phyloP scores from a whole-genome alignment of 2,113 vertebrate species.

The Gracilinanus agilis region DNA sequence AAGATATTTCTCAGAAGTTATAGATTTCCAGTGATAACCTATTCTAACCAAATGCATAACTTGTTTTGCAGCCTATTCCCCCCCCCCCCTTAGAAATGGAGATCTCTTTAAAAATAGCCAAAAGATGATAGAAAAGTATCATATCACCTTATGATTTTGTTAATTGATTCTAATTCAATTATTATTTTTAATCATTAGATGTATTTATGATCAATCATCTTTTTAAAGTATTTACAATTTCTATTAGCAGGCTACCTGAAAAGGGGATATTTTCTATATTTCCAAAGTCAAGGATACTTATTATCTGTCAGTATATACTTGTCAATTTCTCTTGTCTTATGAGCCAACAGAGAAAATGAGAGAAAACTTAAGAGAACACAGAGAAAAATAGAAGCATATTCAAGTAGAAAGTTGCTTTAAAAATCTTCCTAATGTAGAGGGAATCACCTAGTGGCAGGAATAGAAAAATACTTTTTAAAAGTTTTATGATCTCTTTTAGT shows the following conservation, averaged over 20 bases:
- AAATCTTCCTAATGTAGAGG: conserved; percentile 64
- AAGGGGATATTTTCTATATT: not conserved
- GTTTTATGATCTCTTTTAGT: conserved; percentile 15
- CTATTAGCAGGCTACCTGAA: not conserved
- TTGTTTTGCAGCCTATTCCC: not conserved
- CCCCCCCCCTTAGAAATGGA: not conserved
- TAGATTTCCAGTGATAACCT: not conserved
- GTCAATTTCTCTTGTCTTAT: not conserved
- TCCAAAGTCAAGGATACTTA: not conserved
- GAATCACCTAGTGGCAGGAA: conserved; percentile 79
- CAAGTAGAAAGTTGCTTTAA: not conserved
- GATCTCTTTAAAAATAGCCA: not conserved
- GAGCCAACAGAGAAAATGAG: not conserved
- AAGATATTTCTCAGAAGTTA: conserved; percentile 37
- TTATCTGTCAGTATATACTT: not conserved
- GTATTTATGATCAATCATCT: not conserved
- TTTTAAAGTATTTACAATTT: conserved; percentile 47
- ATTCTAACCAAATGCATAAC: not conserved
- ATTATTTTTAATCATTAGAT: conserved; percentile 25
- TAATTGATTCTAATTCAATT: not conserved
- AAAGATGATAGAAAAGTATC: not conserved
- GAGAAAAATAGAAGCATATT: not conserved
- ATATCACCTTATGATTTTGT: not conserved
- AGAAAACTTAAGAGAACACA: not conserved
- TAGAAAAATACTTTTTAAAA: conserved; percentile 46